A percentile compares a stretch with the other conserved stretches of the same genome.
These are phyloP conservation scores for Ctenosaura bakeri DNA, from an alignment of 2,797 vertebrate genomes.

Conservation along the genomic window DNA sequence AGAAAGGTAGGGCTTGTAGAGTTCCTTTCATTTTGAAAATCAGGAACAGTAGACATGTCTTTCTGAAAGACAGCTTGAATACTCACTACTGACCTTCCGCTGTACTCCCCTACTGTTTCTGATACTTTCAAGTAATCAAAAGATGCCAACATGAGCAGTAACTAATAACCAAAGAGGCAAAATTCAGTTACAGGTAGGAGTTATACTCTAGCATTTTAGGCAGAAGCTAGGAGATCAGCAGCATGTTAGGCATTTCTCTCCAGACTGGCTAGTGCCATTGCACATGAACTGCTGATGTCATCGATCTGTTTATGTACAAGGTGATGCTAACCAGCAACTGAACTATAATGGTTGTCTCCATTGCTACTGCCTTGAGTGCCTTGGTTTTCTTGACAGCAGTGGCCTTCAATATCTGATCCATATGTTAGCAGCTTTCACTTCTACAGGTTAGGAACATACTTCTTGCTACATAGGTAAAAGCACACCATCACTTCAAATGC, in stretches of 20 bases:
- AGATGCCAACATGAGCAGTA: not conserved
- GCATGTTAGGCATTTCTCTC: too few relatives aligned
- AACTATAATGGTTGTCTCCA: not conserved
- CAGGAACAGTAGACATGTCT: not conserved
- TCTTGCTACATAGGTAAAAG: not conserved
- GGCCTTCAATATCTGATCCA: accelerated
- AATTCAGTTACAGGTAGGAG: not conserved
- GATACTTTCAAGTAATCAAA: not conserved
- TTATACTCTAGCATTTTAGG: not conserved
- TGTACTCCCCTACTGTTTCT: not conserved
- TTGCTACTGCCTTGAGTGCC: not conserved
- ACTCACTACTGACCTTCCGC: not conserved
- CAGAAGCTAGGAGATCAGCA: not conserved
- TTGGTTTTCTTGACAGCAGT: not conserved
- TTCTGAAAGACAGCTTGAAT: not conserved
- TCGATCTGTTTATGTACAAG: not conserved
- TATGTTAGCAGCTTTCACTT: not conserved
- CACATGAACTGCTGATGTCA: not conserved
- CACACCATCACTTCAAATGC: not conserved
- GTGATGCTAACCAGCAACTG: not conserved
- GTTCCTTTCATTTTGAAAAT: not conserved
- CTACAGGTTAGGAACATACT: conserved; percentile 19
- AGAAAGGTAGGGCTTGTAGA: not conserved
- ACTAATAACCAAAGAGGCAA: too few relatives aligned
- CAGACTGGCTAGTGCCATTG: not conserved